A percentile compares a stretch with the other conserved stretches of the same genome.
Evolutionary conservation across 2,797 vertebrate genomes (phyloP).

Genomic region (Rhodeus uyekii): DNA sequence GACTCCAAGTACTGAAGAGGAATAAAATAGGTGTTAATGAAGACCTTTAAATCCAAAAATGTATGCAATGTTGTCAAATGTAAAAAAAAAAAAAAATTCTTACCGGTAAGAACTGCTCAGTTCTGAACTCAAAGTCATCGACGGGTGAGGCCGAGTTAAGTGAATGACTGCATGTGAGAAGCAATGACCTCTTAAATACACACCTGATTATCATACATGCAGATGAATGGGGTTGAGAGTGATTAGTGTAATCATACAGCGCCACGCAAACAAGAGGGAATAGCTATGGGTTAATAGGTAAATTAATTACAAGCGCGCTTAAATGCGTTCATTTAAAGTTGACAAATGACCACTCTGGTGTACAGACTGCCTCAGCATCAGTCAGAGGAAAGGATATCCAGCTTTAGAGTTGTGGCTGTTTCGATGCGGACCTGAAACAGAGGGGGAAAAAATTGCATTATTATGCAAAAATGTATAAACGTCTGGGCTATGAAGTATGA

Average conservation of each 20-base stretch:
- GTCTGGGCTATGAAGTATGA: background rate
- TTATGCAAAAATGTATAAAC: background rate
- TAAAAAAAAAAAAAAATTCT: slow-evolving; percentile 63
- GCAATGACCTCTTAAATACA: slow-evolving; percentile 5
- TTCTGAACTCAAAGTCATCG: slow-evolving; percentile 97
- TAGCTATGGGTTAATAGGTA: slow-evolving; percentile 21
- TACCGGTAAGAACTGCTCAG: slow-evolving; percentile 95
- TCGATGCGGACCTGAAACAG: slow-evolving; percentile 91
- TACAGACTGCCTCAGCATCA: background rate
- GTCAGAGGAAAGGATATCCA: slow-evolving; percentile 90
- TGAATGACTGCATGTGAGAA: slow-evolving; percentile 53
- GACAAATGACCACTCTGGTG: slow-evolving; percentile 27
- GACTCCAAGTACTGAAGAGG: slow-evolving; percentile 88
- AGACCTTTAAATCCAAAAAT: background rate
- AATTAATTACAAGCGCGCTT: slow-evolving; percentile 35
- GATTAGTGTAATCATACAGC: slow-evolving; percentile 10
- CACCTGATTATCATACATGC: slow-evolving; percentile 24
- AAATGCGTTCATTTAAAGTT: slow-evolving; percentile 26
- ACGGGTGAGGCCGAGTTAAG: slow-evolving; percentile 88
- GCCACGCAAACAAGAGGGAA: slow-evolving; percentile 13
- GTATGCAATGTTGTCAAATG: background rate
- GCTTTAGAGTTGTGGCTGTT: slow-evolving; percentile 93
- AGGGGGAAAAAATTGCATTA: slow-evolving; percentile 7
- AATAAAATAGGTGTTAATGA: slow-evolving; percentile 5
- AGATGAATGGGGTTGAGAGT: slow-evolving; percentile 23